Evolutionary conservation across 2,888 invertebrate genomes (phyloP).

Genomic region (Glyphotaelius pellucidus): DNA sequence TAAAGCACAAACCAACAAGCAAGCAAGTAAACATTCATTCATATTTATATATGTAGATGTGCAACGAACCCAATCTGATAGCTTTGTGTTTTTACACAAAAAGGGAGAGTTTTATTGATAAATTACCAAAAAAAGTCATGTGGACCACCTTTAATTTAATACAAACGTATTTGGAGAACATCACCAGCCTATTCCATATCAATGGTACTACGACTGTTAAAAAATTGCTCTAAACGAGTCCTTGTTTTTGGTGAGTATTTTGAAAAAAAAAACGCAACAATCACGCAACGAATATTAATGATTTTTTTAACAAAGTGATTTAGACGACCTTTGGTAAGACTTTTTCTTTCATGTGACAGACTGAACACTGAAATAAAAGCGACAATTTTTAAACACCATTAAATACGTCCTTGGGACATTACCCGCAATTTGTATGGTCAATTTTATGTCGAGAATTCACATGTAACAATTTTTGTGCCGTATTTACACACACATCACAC

Average conservation of each 20-base stretch:
- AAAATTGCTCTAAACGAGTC: background rate
- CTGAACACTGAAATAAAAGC: background rate
- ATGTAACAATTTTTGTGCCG: background rate
- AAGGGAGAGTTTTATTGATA: too few species aligned
- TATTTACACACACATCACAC: background rate
- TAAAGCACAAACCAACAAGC: too few species aligned
- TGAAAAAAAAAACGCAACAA: background rate
- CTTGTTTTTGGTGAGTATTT: background rate
- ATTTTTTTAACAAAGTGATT: background rate
- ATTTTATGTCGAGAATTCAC: background rate
- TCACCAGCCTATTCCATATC: background rate
- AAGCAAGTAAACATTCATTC: too few species aligned
- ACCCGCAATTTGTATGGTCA: background rate
- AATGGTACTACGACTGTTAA: background rate
- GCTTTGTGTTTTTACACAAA: too few species aligned
- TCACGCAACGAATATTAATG: background rate
- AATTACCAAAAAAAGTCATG: too few species aligned
- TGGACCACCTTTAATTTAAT: too few species aligned
- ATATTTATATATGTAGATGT: too few species aligned
- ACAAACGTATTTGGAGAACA: background rate
- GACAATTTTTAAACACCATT: background rate
- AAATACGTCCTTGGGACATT: background rate
- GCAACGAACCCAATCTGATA: too few species aligned
- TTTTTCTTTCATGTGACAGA: background rate
- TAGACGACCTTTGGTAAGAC: background rate